phyloP scores from a whole-genome alignment of 2,888 invertebrate genomes.

The Idaea dimidiata region DNA sequence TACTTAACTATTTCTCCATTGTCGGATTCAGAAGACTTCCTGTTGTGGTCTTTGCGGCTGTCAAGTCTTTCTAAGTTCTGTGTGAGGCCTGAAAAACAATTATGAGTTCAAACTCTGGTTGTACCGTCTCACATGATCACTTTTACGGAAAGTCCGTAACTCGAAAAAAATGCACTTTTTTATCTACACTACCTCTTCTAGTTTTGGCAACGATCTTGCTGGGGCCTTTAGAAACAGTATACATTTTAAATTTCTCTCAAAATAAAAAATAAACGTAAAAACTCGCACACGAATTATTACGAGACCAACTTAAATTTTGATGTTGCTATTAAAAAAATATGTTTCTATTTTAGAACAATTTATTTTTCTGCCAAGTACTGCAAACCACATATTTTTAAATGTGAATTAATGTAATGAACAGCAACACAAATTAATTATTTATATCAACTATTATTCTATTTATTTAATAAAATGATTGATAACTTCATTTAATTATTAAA shows the following conservation, averaged over 20 bases:
- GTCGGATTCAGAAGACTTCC: slow-evolving; percentile 84
- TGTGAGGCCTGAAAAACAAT: slow-evolving; percentile 83
- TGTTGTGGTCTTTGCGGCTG: slow-evolving; percentile 85
- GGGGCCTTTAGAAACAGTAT: slow-evolving; percentile 92
- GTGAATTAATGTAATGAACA: no score
- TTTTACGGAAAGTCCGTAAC: slow-evolving; percentile 17
- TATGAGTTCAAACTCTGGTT: slow-evolving; percentile 42
- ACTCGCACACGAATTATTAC: slow-evolving; percentile 56
- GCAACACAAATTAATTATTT: no score
- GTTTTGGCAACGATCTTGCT: slow-evolving; percentile 94
- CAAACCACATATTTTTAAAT: not conserved
- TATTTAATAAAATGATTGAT: no score
- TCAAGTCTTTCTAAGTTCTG: slow-evolving; percentile 91
- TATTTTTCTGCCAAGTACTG: not conserved
- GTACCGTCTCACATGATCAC: slow-evolving; percentile 38
- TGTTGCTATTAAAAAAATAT: not conserved
- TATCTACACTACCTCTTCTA: slow-evolving; percentile 82
- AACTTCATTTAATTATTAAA: no score
- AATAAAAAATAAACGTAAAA: slow-evolving; percentile 64
- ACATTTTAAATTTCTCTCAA: slow-evolving; percentile 83
- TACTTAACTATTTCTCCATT: slow-evolving; percentile 85
- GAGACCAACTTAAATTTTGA: slow-evolving; percentile 34
- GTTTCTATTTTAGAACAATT: not conserved
- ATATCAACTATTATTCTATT: no score
- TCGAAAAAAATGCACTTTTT: slow-evolving; percentile 10